Evolutionary conservation across 2,888 invertebrate species (phyloP).

Genomic region (Harpalus rubripes): DNA sequence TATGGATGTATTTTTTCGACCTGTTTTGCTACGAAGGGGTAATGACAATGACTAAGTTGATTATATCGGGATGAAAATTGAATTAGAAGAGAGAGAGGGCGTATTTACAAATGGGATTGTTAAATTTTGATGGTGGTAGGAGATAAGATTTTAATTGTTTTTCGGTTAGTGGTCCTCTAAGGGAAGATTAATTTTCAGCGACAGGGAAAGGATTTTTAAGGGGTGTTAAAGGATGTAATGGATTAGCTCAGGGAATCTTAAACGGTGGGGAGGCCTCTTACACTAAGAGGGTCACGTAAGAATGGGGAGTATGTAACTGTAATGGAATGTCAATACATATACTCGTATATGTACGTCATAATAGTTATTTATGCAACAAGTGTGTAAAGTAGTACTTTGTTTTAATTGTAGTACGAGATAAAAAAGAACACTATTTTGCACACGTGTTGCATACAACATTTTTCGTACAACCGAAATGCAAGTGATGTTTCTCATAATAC

Average conservation of each 20-base stretch:
- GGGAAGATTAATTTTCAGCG: slow-evolving; percentile 29
- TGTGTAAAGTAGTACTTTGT: no score
- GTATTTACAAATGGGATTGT: slow-evolving; percentile 21
- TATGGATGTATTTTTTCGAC: slow-evolving; percentile 12
- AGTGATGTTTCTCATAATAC: no score
- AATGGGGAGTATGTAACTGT: no score
- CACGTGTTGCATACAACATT: no score
- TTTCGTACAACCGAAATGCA: no score
- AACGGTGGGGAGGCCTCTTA: slow-evolving; percentile 10
- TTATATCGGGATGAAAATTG: slow-evolving; percentile 35
- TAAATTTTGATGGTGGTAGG: slow-evolving; percentile 11
- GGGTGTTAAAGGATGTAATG: slow-evolving; percentile 16
- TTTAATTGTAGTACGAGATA: no score
- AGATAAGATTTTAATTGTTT: slow-evolving; percentile 53
- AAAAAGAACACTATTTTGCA: no score
- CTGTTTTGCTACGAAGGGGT: slow-evolving; percentile 26
- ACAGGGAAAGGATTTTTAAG: slow-evolving; percentile 31
- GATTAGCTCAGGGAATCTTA: background rate
- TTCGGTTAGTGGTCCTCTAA: slow-evolving; percentile 23
- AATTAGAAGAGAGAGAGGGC: slow-evolving; percentile 10
- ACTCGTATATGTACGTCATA: no score
- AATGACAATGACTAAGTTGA: slow-evolving; percentile 41
- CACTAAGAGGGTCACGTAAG: background rate
- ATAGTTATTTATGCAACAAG: no score
- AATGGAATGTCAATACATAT: no score